Evolutionary conservation across 2,113 vertebrate genomes (phyloP).

Genomic region (Dromiciops gliroides): DNA sequence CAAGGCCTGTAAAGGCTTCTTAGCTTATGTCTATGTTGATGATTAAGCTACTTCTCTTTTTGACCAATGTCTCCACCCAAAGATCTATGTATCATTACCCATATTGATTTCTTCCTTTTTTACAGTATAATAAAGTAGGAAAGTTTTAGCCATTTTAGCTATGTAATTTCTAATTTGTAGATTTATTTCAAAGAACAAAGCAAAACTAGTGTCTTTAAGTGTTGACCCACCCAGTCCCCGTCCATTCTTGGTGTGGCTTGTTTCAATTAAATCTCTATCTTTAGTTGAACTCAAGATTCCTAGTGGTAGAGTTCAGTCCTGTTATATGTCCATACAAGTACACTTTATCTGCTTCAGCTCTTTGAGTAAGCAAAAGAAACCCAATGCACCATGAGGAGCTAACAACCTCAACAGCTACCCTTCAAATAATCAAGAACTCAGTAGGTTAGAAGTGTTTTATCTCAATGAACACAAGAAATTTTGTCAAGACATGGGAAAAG

Average conservation of each 20-base stretch:
- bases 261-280: neutral
- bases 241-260: neutral
- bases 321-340: neutral
- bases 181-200: neutral
- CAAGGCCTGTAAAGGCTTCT: neutral
- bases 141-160: neutral
- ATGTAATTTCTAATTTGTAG: neutral
- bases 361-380: neutral
- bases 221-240: neutral
- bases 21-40: neutral
- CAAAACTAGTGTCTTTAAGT: neutral
- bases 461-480: neutral
- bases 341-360: neutral
- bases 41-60: neutral
- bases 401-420: neutral
- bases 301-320: neutral
- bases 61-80: neutral
- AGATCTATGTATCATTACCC: neutral
- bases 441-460: neutral
- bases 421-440: neutral
- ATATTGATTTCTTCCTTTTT: neutral
- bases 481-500: neutral
- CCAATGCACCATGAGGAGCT: rapidly evolving
- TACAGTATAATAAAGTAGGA: neutral
- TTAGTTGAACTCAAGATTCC: neutral